These are phyloP conservation scores for Pogonocichla stellata DNA, from an alignment of 2,113 vertebrate species.

Conservation along the genomic window DNA sequence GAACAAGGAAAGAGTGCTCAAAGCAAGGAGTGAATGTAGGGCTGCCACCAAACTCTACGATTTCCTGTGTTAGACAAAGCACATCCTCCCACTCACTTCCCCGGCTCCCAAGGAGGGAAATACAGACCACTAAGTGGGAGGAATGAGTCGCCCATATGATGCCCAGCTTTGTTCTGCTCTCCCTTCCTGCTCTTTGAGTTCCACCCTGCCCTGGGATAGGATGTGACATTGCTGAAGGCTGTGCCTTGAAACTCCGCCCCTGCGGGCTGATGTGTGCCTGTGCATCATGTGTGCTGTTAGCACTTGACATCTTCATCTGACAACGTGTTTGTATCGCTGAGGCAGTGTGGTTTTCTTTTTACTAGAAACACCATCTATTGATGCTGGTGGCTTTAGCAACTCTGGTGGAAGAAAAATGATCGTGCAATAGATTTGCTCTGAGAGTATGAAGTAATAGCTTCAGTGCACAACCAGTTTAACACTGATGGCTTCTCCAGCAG, in stretches of 20 bases:
- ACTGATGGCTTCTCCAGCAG: neutral
- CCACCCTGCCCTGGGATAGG: neutral
- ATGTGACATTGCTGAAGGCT: neutral
- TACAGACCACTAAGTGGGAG: neutral
- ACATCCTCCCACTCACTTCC: neutral
- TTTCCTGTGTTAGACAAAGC: neutral
- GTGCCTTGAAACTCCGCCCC: neutral
- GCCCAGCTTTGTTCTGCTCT: neutral
- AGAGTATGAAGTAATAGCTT: neutral
- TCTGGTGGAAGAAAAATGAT: neutral
- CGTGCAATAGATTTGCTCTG: neutral
- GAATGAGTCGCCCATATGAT: rapidly evolving
- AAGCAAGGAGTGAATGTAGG: neutral
- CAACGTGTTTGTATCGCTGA: neutral
- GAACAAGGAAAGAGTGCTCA: rapidly evolving
- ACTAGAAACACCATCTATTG: neutral
- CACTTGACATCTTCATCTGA: neutral
- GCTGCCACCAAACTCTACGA: neutral
- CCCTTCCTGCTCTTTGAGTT: neutral
- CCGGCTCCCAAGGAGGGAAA: neutral
- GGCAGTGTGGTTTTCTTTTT: neutral
- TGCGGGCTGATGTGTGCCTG: rapidly evolving
- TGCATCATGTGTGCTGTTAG: rapidly evolving
- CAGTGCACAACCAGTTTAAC: neutral
- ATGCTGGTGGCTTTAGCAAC: neutral